phyloP scores from a whole-genome alignment of 1,140 invertebrate species.

The Lycorma delicatula region DNA sequence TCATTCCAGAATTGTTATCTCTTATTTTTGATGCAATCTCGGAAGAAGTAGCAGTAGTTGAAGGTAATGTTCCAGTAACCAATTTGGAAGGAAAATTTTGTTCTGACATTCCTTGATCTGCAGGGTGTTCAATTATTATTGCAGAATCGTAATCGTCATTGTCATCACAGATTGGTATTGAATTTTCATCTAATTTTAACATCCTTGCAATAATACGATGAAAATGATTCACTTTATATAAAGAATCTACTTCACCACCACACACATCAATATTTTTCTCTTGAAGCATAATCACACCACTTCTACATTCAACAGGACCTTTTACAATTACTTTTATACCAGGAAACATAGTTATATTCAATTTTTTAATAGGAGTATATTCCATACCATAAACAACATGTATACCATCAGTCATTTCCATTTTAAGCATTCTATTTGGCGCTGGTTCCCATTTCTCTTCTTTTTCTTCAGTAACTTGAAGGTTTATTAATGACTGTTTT shows the following conservation, averaged over 20 bases:
- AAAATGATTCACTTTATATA: neutral
- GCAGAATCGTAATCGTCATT: no score
- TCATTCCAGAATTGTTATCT: no score
- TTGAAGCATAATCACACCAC: neutral
- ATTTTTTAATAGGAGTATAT: neutral
- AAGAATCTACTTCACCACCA: neutral
- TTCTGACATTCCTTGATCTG: no score
- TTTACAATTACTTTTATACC: neutral
- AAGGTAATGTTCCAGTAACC: no score
- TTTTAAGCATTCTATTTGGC: neutral
- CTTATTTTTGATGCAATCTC: no score
- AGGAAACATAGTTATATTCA: neutral
- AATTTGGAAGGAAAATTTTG: no score
- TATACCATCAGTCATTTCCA: neutral
- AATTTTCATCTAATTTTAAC: no score
- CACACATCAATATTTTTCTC: neutral
- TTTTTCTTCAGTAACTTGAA: neutral
- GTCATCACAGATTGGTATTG: no score
- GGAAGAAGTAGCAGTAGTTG: no score
- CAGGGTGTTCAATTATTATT: no score
- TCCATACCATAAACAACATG: neutral
- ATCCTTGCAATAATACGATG: neutral
- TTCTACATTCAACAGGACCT: constrained; percentile 2
- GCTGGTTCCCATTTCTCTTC: neutral
- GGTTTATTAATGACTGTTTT: neutral